Base-by-base conservation (phyloP, 2,888 invertebrate genomes). In the Yponomeuta sedellus region DNA sequence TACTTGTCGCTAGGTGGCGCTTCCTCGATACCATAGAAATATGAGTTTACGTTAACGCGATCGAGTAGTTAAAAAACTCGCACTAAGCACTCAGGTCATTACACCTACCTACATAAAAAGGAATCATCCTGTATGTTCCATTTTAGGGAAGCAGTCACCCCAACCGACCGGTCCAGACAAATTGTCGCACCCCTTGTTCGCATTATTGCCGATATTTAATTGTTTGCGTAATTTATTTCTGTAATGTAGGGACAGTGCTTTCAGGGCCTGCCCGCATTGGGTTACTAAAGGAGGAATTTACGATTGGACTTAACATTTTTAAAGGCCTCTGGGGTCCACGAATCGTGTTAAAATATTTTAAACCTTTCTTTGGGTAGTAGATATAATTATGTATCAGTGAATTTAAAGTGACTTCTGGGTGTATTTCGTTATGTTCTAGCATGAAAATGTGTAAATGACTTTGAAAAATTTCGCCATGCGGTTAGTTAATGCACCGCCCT, bases 121-220 rank as follows among this genome's bases (percentile, higher is more conserved):
- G 52, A 59, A 58, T 12, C 59, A 59, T 16, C 10, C 40, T 39
- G 40, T 40, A 20, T 59, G 16, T 64, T 12, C 16, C 12, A 22
- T 8, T 59, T 59, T 34, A 71, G 73, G 73, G 73, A 69, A 70
- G 70, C 34, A 75, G 74, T 74, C 77, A 82, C 89, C 89, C 88
- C 77, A 80, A 72, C 79, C 77, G 81, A 80, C 85, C 80, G 82
- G 87, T 85, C 86, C 84, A 88, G 90, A 91, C 91, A 91, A 91
- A 91, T 91, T 91, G 90, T 91, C 90, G 88, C 90, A 88, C 91
- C 91, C 91, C 87, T 82, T 84, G 88, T 86, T 86, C 85, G 80
- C 82, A 88, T 90, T 91, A 91, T 88, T 90, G 88, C 90, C 86
- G 85, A 91, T 91, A 91, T 91, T 91, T 91, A 91, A 91, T 91